A percentile compares a stretch with the other conserved stretches of the same genome.
Conservation (phyloP, 2,797 vertebrate genomes). For the Notamacropus eugenii region DNA sequence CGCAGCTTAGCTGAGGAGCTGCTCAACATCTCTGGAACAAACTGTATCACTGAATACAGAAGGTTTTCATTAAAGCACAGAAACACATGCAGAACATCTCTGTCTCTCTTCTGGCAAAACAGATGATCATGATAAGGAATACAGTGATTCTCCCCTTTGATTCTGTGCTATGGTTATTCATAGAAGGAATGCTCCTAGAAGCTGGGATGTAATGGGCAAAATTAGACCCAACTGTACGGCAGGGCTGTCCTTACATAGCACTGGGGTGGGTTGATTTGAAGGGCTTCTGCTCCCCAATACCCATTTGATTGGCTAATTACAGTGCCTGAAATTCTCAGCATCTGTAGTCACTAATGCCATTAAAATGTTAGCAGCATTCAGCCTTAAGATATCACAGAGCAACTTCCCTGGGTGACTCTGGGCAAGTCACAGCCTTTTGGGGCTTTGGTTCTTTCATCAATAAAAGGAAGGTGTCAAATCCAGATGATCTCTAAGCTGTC, state of each 20-base stretch:
- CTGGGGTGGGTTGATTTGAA: background rate
- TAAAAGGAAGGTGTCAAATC: background rate
- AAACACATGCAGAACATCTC: background rate
- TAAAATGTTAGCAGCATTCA: background rate
- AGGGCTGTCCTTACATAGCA: background rate
- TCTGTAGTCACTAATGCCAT: background rate
- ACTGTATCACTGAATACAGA: background rate
- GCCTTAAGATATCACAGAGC: background rate
- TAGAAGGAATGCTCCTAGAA: background rate
- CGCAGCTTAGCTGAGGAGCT: conserved; percentile 2
- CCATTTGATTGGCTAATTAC: background rate
- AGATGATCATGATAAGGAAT: conserved; percentile 32
- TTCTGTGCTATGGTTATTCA: fast-evolving
- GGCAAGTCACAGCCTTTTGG: background rate
- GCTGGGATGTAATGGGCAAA: background rate
- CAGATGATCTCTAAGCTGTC: background rate
- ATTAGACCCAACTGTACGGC: background rate
- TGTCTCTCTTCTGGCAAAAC: conserved; percentile 40
- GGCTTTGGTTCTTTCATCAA: background rate
- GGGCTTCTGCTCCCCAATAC: background rate
- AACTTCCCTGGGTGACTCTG: background rate
- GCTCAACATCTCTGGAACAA: background rate
- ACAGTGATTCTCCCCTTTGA: background rate
- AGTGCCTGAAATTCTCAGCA: background rate
- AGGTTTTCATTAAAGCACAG: conserved; percentile 15